A percentile compares a stretch with the other conserved stretches of the same genome.
phyloP scores from a whole-genome alignment of 2,113 vertebrate species.

The Otolemur garnettii region DNA sequence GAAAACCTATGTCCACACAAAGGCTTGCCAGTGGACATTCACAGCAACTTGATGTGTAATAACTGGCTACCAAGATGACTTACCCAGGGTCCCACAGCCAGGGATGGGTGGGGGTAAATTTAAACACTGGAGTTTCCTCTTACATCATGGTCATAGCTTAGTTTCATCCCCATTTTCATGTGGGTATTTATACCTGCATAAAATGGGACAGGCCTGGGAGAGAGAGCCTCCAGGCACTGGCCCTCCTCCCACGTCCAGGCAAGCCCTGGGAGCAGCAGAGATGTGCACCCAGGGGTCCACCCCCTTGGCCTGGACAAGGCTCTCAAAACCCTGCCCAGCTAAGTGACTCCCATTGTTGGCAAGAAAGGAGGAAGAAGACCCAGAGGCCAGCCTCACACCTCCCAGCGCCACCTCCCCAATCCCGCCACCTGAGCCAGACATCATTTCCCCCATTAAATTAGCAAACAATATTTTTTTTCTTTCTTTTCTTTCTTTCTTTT shows the following conservation, averaged over 20 bases:
- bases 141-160: background rate
- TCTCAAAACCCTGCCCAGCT: background rate
- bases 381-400: background rate
- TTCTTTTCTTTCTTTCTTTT: too few relatives aligned
- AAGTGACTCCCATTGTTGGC: background rate
- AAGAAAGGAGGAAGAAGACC: background rate
- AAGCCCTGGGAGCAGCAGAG: background rate
- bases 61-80: too few relatives aligned
- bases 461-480: background rate
- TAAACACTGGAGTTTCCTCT: background rate
- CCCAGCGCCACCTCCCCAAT: background rate
- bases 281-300: background rate
- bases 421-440: background rate
- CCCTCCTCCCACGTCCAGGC: background rate
- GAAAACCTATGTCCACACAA: background rate
- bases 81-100: conserved; percentile 32
- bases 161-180: background rate
- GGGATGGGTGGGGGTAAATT: conserved; percentile 33
- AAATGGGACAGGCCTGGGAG: background rate
- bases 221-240: background rate
- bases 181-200: background rate
- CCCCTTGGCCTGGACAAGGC: too few relatives aligned
- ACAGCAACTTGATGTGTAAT: background rate
- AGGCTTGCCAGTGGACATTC: background rate
- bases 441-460: background rate